Evolutionary conservation across 2,797 vertebrate species (phyloP).

Genomic region (Tolypeutes matacus): DNA sequence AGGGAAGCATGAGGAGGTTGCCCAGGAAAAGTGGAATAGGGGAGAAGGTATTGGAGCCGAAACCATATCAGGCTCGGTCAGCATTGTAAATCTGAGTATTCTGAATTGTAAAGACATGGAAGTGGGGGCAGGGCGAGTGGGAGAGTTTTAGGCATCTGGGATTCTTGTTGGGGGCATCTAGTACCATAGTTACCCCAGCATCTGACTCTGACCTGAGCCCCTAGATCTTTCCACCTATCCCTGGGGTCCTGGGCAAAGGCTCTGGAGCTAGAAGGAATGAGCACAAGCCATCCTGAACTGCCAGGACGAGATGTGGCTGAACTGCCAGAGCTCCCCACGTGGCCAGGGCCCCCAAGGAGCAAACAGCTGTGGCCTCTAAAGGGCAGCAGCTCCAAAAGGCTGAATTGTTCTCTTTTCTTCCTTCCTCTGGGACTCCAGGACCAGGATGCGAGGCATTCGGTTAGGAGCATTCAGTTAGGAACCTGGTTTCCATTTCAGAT

Average conservation of each 20-base stretch:
- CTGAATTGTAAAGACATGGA: neutral
- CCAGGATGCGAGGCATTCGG: neutral
- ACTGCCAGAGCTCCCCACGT: neutral
- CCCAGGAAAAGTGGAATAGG: neutral
- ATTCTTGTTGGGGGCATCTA: neutral
- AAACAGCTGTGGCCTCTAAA: neutral
- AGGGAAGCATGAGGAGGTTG: neutral
- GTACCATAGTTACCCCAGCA: neutral
- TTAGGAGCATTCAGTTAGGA: slow-evolving; percentile 5
- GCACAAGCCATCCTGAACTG: no score
- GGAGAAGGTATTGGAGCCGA: neutral
- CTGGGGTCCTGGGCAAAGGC: neutral
- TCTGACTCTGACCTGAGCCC: neutral
- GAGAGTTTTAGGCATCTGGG: neutral
- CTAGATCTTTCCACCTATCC: neutral
- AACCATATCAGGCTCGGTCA: neutral
- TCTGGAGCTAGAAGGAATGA: neutral
- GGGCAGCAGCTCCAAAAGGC: slow-evolving; percentile 22
- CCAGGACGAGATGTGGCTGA: neutral
- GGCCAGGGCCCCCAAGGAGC: neutral
- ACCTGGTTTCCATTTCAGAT: slow-evolving; percentile 78
- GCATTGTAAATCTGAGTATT: neutral
- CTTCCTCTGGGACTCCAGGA: slow-evolving; percentile 36
- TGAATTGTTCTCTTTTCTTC: slow-evolving; percentile 47
- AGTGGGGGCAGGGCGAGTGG: no score